Evolutionary conservation across 2,888 invertebrate species (phyloP).

Genomic region (Pristionchus mayeri): DNA sequence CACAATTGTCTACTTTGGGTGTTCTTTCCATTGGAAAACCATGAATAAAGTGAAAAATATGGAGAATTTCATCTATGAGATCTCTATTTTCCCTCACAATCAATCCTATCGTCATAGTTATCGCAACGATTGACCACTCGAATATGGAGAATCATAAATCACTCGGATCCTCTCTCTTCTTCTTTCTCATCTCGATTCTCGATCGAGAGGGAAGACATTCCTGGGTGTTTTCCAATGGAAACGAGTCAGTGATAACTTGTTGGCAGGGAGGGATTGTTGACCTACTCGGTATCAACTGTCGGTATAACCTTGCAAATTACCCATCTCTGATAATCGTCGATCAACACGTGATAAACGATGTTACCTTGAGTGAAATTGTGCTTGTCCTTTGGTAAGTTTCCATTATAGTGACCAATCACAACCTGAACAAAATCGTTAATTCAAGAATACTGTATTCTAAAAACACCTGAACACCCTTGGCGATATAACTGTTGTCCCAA

Average conservation of each 20-base stretch:
- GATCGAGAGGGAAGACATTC: too few species aligned
- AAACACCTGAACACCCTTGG: conserved; percentile 50
- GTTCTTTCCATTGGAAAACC: too few species aligned
- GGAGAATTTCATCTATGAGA: too few species aligned
- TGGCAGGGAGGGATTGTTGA: not conserved
- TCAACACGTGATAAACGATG: not conserved
- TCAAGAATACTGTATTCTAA: not conserved
- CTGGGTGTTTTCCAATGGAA: conserved; percentile 16
- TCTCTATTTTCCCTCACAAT: not conserved
- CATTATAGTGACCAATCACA: conserved; percentile 76
- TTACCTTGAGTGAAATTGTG: conserved; percentile 47
- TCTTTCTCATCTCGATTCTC: not conserved
- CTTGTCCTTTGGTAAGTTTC: conserved; percentile 73
- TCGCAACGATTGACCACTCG: not conserved
- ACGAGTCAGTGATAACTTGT: conserved; percentile 39
- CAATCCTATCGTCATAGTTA: not conserved
- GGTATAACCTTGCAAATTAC: not conserved
- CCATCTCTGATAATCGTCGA: not conserved
- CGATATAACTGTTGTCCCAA: conserved; percentile 36
- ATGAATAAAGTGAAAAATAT: too few species aligned
- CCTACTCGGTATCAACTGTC: conserved; percentile 3
- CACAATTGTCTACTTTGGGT: not conserved
- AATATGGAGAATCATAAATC: not conserved
- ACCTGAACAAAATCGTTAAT: conserved; percentile 59
- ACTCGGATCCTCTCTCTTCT: not conserved